A percentile compares a stretch with the other conserved stretches of the same genome.
phyloP scores from a whole-genome alignment of 1,140 invertebrate genomes.

The Zaprionus ornatus region DNA sequence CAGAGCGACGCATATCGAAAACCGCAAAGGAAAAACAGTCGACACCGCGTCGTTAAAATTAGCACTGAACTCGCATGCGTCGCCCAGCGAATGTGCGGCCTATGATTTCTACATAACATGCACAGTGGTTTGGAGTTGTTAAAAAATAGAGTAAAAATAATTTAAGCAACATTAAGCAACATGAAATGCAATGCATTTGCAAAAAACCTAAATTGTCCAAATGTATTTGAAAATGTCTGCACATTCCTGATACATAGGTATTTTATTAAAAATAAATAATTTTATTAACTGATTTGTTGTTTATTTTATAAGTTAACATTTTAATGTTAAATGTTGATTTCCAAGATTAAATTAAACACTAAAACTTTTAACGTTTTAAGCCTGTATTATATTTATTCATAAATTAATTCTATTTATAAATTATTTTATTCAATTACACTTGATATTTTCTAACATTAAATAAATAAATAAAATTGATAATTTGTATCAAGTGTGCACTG shows the following conservation, averaged over 20 bases:
- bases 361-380: too few relatives aligned
- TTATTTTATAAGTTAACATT: too few relatives aligned
- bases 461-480: not conserved
- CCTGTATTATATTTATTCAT: too few relatives aligned
- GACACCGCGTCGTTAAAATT: slow-evolving; percentile 77
- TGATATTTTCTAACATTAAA: too few relatives aligned
- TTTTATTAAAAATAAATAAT: too few relatives aligned
- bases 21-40: slow-evolving; percentile 72
- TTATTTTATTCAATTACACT: too few relatives aligned
- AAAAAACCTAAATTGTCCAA: not conserved
- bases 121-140: not conserved
- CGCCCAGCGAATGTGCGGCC: slow-evolving; percentile 59
- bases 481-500: not conserved
- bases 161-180: not conserved
- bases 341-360: too few relatives aligned
- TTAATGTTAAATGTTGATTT: too few relatives aligned
- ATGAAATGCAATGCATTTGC: not conserved
- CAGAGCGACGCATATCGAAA: slow-evolving; percentile 47
- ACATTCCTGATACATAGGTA: not conserved
- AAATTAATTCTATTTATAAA: too few relatives aligned
- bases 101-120: slow-evolving; percentile 62
- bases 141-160: not conserved
- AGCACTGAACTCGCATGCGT: slow-evolving; percentile 68
- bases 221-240: not conserved
- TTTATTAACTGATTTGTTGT: too few relatives aligned